These are phyloP conservation scores for Heliconius hermathena DNA, from an alignment of 1,140 invertebrate species.

Conservation along the genomic window DNA sequence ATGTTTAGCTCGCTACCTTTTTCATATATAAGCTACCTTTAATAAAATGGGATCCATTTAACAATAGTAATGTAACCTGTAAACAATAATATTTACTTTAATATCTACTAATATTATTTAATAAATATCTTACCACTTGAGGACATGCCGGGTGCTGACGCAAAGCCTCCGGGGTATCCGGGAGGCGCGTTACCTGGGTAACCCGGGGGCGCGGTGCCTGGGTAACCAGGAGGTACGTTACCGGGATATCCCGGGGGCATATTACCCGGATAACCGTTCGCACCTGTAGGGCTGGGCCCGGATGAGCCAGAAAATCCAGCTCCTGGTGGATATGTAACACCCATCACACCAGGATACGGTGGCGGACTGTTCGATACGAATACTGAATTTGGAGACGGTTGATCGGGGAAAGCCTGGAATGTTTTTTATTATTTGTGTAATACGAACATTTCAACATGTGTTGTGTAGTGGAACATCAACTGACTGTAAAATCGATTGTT, in stretches of 20 bases:
- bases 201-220: constrained; percentile 46
- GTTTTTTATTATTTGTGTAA: not conserved
- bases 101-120: constrained; percentile 2
- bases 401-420: constrained; percentile 83
- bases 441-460: too few species aligned
- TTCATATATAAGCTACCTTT: constrained; percentile 4
- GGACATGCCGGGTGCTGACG: constrained; percentile 45
- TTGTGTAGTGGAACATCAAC: too few species aligned
- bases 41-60: constrained; percentile 27
- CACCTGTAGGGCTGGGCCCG: constrained; percentile 40
- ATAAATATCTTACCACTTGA: constrained; percentile 38
- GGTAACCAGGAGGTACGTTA: constrained; percentile 52
- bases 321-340: constrained; percentile 68
- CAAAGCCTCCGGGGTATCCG: constrained; percentile 61
- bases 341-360: constrained; percentile 94
- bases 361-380: constrained; percentile 96
- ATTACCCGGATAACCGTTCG: constrained; percentile 46
- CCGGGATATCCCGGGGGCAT: constrained; percentile 54
- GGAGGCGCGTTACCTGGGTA: constrained; percentile 46
- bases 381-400: constrained; percentile 90
- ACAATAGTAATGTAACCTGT: constrained; percentile 34
- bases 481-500: too few species aligned
- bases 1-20: constrained; percentile 1
- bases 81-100: constrained; percentile 36
- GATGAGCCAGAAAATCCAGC: constrained; percentile 55